Conservation (phyloP, 2,797 vertebrate species). For the Notolepis coatsorum region DNA sequence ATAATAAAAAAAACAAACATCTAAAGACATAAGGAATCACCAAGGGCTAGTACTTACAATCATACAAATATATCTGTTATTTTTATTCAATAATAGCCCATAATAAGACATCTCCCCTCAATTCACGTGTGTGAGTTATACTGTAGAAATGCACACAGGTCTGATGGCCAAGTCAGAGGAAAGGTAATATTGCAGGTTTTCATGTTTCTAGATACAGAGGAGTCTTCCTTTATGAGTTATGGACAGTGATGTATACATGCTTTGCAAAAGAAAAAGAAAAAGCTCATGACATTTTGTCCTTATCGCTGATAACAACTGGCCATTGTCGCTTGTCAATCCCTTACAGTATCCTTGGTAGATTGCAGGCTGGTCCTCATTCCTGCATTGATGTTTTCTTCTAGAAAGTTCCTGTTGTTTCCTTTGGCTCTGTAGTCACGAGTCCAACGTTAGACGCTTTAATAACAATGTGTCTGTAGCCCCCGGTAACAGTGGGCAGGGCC, state of each 20-base stretch:
- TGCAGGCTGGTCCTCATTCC: conserved; percentile 62
- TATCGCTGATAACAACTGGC: conserved; percentile 58
- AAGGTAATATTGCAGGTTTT: conserved; percentile 63
- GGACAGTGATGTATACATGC: conserved; percentile 73
- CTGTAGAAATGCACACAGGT: conserved; percentile 80
- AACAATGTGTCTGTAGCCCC: conserved; percentile 50
- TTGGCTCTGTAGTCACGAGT: conserved; percentile 58
- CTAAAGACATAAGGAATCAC: conserved; percentile 24
- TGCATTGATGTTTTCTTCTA: conserved; percentile 38
- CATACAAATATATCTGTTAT: conserved; percentile 86
- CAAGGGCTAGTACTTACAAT: conserved; percentile 71
- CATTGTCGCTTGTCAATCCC: conserved; percentile 52
- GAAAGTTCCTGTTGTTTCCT: conserved; percentile 30
- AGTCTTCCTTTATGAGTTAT: conserved; percentile 56
- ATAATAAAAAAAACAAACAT: background rate
- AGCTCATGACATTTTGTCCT: conserved; percentile 47
- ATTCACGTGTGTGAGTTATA: conserved; percentile 67
- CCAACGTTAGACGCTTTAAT: conserved; percentile 29
- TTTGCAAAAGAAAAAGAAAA: conserved; percentile 50
- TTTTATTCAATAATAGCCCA: conserved; percentile 83
- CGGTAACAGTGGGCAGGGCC: conserved; percentile 46
- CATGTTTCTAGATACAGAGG: conserved; percentile 63
- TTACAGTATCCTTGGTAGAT: conserved; percentile 57
- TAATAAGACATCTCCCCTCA: conserved; percentile 75
- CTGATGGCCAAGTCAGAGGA: conserved; percentile 64